Evolutionary conservation across 2,113 vertebrate genomes (phyloP).

Genomic region (Dicerorhinus sumatrensis): DNA sequence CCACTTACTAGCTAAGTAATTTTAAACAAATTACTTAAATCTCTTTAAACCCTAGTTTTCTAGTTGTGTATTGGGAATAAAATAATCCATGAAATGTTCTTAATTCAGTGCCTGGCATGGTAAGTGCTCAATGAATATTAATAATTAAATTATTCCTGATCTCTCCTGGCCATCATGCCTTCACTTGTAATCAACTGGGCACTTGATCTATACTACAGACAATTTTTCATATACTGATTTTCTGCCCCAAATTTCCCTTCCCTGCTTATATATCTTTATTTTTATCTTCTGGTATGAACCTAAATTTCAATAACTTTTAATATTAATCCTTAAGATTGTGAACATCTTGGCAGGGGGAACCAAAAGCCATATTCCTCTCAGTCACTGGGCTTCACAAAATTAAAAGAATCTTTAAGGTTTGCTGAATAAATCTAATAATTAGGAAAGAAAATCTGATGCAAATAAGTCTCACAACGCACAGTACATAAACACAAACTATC

Average conservation of each 20-base stretch:
- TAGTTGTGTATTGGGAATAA: background rate
- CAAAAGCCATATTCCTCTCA: constrained; percentile 32
- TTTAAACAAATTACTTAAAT: constrained; percentile 12
- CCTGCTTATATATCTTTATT: background rate
- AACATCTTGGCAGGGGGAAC: background rate
- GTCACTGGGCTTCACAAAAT: constrained; percentile 17
- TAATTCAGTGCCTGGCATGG: background rate
- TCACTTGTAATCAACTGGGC: background rate
- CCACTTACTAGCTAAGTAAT: background rate
- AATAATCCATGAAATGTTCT: background rate
- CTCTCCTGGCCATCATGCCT: background rate
- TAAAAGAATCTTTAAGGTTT: constrained; percentile 18
- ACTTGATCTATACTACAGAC: background rate
- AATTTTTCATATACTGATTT: background rate
- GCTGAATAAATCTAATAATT: constrained; percentile 18
- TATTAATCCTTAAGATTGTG: background rate
- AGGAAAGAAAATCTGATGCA: constrained; percentile 10
- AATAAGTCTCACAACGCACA: background rate
- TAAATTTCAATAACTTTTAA: background rate
- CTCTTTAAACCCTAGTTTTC: background rate
- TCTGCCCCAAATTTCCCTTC: background rate
- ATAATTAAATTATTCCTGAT: background rate
- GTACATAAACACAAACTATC: background rate
- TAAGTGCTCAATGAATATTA: background rate
- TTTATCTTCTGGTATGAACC: background rate